phyloP scores from a whole-genome alignment of 2,888 invertebrate species.

The Tholera decimalis region DNA sequence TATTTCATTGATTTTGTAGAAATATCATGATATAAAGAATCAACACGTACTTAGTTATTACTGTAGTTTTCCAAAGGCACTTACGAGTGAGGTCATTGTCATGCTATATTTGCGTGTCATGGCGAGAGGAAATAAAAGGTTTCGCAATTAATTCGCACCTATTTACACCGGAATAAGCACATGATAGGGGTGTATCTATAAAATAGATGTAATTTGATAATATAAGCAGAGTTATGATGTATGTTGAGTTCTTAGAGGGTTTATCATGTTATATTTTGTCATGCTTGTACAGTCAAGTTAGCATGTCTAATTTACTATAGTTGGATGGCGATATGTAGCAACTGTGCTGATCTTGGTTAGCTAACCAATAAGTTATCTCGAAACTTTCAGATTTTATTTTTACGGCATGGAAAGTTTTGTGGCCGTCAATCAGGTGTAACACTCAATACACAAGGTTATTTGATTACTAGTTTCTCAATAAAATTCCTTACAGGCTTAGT shows the following conservation, averaged over 20 bases:
- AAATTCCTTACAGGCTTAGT: constrained; percentile 22
- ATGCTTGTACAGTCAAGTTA: constrained; percentile 62
- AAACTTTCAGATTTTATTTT: constrained; percentile 42
- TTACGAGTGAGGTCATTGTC: constrained; percentile 82
- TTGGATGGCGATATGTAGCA: constrained; percentile 50
- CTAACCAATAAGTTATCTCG: constrained; percentile 50
- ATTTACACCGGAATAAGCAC: constrained; percentile 37
- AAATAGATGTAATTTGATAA: constrained; percentile 40
- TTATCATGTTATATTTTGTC: constrained; percentile 60
- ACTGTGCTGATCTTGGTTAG: constrained; percentile 49
- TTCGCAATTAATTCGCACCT: constrained; percentile 65
- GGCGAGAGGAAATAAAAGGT: constrained; percentile 77
- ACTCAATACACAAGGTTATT: constrained; percentile 49
- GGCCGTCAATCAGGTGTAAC: constrained; percentile 42
- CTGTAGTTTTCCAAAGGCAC: constrained; percentile 76
- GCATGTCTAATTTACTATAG: constrained; percentile 66
- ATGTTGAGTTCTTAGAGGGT: constrained; percentile 23
- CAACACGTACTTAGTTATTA: constrained; percentile 50
- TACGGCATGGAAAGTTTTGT: constrained; percentile 48
- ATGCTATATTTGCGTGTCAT: constrained; percentile 83
- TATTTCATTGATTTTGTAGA: constrained; percentile 77
- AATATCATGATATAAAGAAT: constrained; percentile 53
- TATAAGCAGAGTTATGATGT: constrained; percentile 5
- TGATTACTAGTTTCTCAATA: constrained; percentile 46
- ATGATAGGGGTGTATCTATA: constrained; percentile 21